phyloP scores from a whole-genome alignment of 2,888 invertebrate genomes.

The Hydraecia micacea region DNA sequence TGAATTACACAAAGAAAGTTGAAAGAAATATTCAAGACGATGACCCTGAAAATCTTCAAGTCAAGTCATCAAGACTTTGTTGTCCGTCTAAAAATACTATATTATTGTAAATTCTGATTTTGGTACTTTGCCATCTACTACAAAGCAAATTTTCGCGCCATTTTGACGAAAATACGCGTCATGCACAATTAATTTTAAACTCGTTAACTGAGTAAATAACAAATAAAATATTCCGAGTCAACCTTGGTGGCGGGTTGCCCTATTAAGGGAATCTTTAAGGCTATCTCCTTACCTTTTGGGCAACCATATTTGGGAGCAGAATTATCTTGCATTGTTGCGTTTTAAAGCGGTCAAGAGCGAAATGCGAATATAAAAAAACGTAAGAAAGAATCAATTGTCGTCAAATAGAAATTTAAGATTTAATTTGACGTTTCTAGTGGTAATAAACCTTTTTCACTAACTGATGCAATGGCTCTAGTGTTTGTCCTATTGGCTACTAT shows the following conservation, averaged over 20 bases:
- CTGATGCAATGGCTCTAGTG: neutral
- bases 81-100: slow-evolving; percentile 25
- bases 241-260: slow-evolving; percentile 43
- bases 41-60: slow-evolving; percentile 23
- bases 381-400: neutral
- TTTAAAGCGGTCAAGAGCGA: slow-evolving; percentile 60
- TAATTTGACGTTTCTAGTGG: neutral
- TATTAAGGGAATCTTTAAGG: slow-evolving; percentile 45
- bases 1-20: slow-evolving; percentile 18
- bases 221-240: slow-evolving; percentile 25
- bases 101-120: neutral
- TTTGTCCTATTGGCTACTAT: neutral
- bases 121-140: neutral
- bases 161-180: slow-evolving; percentile 1
- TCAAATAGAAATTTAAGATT: neutral
- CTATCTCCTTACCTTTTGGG: slow-evolving; percentile 40
- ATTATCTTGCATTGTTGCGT: slow-evolving; percentile 53
- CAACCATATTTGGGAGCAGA: slow-evolving; percentile 52
- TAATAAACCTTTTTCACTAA: neutral
- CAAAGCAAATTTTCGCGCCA: neutral
- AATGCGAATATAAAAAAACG: neutral
- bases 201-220: neutral
- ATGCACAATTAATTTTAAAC: slow-evolving; percentile 1
- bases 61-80: slow-evolving; percentile 23
- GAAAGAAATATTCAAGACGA: slow-evolving; percentile 15